Base-by-base conservation (phyloP, 1,140 invertebrate species). In the Scaptomyza graminum region DNA sequence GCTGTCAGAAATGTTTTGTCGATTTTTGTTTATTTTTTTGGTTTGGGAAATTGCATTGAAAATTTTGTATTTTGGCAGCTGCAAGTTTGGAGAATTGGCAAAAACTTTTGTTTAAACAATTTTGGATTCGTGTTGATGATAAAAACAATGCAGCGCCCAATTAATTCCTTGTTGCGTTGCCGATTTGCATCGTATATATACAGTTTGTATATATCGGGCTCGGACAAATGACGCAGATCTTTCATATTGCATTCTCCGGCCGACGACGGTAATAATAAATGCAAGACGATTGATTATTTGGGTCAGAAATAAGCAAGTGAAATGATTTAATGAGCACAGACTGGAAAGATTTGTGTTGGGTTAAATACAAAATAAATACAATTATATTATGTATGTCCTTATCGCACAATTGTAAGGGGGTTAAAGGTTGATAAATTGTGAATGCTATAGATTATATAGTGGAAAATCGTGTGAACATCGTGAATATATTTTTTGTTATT, bases 341-440 rank as follows among this genome's bases (percentile, higher is more conserved):
- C 13, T 39, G 41, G 13, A 46, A 34, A 41, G 13, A 49, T 37
- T 51, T 25, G 44, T n/a, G n/a, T 43, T 7, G 28, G 31, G 50
- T 49, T 44, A 61, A 12, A 44, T 43, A 22, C 18, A 3, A 61
- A 67, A 54, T 13, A 28, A 28, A 57, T 9, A 57, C 11, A 68
- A 62, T 15, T 34, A 46, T 54, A 50, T 3, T 12, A 50, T n/a
- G 12, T 31, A 50, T 49, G 56, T 66, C 61, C 62, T 66, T 74
- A 80, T 77, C 74, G 34, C 67, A 49, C n/a, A 16, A 12, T 25
- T 50, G 39, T n/a, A 75, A 56, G 62, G 72, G 57, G 82, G 74
- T 82, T 76, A 87, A 73, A 87, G 82, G 82, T 87, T 88, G 82
- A 82, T 78, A 72, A 88, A 76, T 87, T 68, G 49, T 47, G 65